Evolutionary conservation across 2,113 vertebrate species (phyloP), one percentile per base, ranked within the genome.

Genomic region (Apteryx owenii): DNA sequence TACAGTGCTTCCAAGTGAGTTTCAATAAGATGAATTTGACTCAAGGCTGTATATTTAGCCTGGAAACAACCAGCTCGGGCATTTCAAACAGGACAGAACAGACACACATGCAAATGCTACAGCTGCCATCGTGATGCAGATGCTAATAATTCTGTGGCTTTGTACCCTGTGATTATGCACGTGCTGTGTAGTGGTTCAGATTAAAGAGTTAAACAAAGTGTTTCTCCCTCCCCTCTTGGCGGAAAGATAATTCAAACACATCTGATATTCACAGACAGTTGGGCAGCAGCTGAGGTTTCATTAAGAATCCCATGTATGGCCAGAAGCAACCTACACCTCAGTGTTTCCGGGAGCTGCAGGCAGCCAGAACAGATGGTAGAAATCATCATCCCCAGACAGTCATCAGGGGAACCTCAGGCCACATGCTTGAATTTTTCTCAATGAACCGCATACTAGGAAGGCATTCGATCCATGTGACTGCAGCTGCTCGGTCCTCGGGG

Each of bases 301-400:
- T 94, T 93, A 97, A 94, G 96, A 97, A 98, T 97, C 90, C 89
- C 92, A 97, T 82, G 81, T 97, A 97, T 96, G 97, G 95, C 96
- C 96, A 97, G 95, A 91, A 98, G 97, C 83, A 91, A 90, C 88
- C 44, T 93, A 91, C 84, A 94, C 95, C 97, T 96, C 93, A 28
- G 81, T 96, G 97, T 93, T 97, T 97, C 97, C 95, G 83, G 97
- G 92, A 97, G 96, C 97, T 15, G 33, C 94, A 81, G 95, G 94
- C 97, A 92, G 95, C 94, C 83, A 31, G 95, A 97, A 91, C 98
- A 98, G 98, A 98, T 98, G 97, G 97, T 89, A 96, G 96, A 94
- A 97, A 97, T 97, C 97, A 97, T 98, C 97, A 96, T 95, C 97
- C 88, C 75, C 96, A 97, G 97, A 96, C 97, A 96, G 96, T 95